Base-by-base conservation (phyloP, 1,140 invertebrate genomes). In the Polypedilum pembai region DNA sequence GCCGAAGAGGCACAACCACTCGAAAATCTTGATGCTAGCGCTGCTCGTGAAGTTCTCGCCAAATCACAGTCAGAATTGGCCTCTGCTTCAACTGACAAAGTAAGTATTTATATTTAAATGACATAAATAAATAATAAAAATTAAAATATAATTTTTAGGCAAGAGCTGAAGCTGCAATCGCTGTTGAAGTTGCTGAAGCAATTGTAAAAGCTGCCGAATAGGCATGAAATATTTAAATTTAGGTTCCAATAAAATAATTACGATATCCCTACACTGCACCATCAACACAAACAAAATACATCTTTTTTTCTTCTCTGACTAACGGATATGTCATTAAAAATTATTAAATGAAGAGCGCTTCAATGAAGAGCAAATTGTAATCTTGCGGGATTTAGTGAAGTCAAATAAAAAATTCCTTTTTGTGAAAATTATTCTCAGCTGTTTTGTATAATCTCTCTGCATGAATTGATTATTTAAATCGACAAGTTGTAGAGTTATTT, bases 1-100 rank as follows among this genome's bases (percentile, higher is more conserved):
- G 98, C 97, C 65, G 98, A 99, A 85, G 98, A 99, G 87, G 96
- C 96, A 40, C 93, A 95, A 78, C 89, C 90, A 8, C 77, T 99
- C 65, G 94, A 94, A 76, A 87, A 89, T 78, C 81, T 99, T 73
- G 98, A 99, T 86, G 80, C 84, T 69, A 81, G 84, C 45, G 91
- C 92, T 56, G 91, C 91, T n/a, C 88, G 89, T 79, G 94, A 97
- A 77, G 86, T 92, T 74, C 83, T 98, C 12, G 87, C 84, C 78
- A 91, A 95, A 85, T 95, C 96, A 15, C 93, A 97, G 80, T 89
- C 89, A 74, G 87, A 92, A 83, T 79, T 95, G 5, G 85, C 84
- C 75, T 91, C 93, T 40, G 96, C 96, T 40, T 83, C 86, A 0
- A 88, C 88, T 75, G 96, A 98, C 1, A 85, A 89, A 82, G 88